These are phyloP conservation scores for Pectinophora gossypiella DNA, from an alignment of 1,140 invertebrate species.

Conservation along the genomic window DNA sequence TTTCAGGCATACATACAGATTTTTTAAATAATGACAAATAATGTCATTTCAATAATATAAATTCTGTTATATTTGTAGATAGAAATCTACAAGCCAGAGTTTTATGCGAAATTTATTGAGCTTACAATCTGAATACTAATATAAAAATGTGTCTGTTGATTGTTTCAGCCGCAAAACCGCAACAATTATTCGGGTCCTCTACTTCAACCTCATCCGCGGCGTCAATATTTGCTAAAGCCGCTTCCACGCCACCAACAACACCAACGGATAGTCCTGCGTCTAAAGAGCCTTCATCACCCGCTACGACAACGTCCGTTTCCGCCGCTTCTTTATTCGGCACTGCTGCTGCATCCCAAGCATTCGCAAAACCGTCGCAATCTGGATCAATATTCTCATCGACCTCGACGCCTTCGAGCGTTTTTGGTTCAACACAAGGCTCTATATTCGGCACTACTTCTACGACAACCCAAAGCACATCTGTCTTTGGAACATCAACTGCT, in stretches of 20 bases:
- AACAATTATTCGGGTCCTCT: slow-evolving; percentile 4
- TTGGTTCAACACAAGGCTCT: slow-evolving; percentile 13
- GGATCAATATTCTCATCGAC: slow-evolving; percentile 22
- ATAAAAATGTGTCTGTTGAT: too few species aligned
- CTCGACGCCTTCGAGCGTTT: slow-evolving; percentile 12
- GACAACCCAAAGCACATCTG: neutral
- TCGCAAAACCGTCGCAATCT: slow-evolving; percentile 17
- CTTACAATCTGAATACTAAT: too few species aligned
- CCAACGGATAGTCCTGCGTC: slow-evolving; percentile 3
- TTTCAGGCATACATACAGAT: too few species aligned
- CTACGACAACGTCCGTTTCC: slow-evolving; percentile 23
- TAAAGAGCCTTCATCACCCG: slow-evolving; percentile 6
- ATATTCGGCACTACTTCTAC: slow-evolving; percentile 16
- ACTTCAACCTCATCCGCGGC: slow-evolving; percentile 6
- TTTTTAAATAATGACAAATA: too few species aligned
- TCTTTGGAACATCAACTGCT: slow-evolving; percentile 15
- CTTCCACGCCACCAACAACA: slow-evolving; percentile 2
- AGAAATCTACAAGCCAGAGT: too few species aligned
- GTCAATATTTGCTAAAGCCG: neutral
- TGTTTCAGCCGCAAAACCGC: slow-evolving; percentile 29
- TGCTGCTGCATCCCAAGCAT: slow-evolving; percentile 26
- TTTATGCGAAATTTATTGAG: too few species aligned
- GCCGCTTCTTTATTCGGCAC: slow-evolving; percentile 40
- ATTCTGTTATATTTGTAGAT: too few species aligned
- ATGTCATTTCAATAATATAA: too few species aligned